Conservation (phyloP, 2,888 invertebrate genomes). For the Folsomia candida region DNA sequence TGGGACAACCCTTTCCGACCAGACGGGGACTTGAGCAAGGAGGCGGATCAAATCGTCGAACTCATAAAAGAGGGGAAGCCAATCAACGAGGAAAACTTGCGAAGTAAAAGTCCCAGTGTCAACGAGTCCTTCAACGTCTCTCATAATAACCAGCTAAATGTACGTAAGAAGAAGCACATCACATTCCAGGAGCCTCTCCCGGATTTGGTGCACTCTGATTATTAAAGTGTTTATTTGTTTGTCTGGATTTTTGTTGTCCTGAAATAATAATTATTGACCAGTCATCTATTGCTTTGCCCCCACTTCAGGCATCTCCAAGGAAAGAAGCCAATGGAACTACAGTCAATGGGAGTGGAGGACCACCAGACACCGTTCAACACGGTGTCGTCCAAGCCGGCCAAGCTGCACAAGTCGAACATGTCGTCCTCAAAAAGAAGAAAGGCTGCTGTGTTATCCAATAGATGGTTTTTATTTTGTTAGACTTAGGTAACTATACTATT, state of each 20-base stretch:
- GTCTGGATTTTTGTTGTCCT: background rate
- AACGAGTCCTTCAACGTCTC: slow-evolving; percentile 45
- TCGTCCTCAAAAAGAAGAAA: slow-evolving; percentile 90
- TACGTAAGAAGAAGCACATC: slow-evolving; percentile 39
- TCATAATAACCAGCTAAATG: slow-evolving; percentile 45
- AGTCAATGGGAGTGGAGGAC: slow-evolving; percentile 52
- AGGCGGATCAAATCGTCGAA: slow-evolving; percentile 94
- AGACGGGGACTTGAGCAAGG: slow-evolving; percentile 88
- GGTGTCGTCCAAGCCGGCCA: slow-evolving; percentile 71
- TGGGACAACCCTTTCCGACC: slow-evolving; percentile 98
- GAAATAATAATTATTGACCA: background rate
- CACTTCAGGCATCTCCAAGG: slow-evolving; percentile 37
- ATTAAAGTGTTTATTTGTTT: background rate
- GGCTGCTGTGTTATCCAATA: slow-evolving; percentile 93
- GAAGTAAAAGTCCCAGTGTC: slow-evolving; percentile 50
- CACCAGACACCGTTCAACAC: slow-evolving; percentile 68
- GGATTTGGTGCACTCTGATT: slow-evolving; percentile 35
- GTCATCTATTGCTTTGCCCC: background rate
- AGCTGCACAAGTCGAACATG: slow-evolving; percentile 79
- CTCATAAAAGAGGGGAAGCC: slow-evolving; percentile 88
- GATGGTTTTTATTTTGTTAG: slow-evolving; percentile 24
- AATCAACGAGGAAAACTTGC: slow-evolving; percentile 58
- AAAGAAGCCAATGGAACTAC: slow-evolving; percentile 46
- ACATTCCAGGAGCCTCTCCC: slow-evolving; percentile 36
- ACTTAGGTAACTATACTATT: background rate